Conservation (phyloP, 2,113 vertebrate genomes). For the Lagopus leucura region DNA sequence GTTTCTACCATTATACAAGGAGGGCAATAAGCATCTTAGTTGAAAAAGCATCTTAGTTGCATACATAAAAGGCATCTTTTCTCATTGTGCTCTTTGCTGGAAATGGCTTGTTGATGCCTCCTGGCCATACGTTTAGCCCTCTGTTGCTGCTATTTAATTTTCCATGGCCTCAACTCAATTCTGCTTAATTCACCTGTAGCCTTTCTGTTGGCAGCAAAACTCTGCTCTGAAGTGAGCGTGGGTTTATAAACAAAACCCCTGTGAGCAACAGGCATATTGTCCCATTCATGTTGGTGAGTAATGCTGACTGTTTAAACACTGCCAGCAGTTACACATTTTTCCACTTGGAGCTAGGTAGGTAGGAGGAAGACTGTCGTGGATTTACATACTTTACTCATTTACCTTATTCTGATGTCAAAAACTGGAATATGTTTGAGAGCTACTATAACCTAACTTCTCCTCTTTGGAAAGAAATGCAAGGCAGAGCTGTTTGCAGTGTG, state of each 20-base stretch:
- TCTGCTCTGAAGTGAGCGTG: background rate
- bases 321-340: background rate
- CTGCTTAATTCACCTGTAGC: background rate
- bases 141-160: background rate
- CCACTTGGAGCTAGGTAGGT: background rate
- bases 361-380: background rate
- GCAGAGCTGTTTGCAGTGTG: background rate
- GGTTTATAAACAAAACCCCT: background rate
- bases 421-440: background rate
- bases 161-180: background rate
- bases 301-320: background rate
- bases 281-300: background rate
- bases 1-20: background rate
- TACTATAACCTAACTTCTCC: background rate
- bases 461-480: background rate
- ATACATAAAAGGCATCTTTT: background rate
- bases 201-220: background rate
- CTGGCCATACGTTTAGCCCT: background rate
- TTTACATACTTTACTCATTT: background rate
- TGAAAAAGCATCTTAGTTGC: background rate
- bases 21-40: background rate
- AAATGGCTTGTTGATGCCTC: background rate
- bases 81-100: background rate
- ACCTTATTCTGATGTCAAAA: background rate
- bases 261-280: background rate